A percentile compares a stretch with the other conserved stretches of the same genome.
Evolutionary conservation across 2,113 vertebrate species (phyloP).

Genomic region (Pygoscelis antarcticus): DNA sequence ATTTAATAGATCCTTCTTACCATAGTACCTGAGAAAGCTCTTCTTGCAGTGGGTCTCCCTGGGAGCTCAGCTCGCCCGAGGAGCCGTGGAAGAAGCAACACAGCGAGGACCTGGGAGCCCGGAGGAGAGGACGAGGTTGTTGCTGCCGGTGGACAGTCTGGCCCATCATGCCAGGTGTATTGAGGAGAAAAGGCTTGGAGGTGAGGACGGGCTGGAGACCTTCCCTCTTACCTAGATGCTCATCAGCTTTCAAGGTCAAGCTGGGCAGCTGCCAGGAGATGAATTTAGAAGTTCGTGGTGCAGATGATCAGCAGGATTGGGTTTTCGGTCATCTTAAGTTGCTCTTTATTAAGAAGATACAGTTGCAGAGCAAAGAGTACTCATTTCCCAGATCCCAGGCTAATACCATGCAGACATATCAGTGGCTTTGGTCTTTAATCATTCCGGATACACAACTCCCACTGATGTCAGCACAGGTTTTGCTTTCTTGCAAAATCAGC

Average conservation of each 20-base stretch:
- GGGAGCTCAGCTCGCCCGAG: background rate
- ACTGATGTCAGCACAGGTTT: background rate
- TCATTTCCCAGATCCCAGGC: background rate
- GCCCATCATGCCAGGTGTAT: too few species aligned
- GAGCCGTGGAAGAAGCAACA: background rate
- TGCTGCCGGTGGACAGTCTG: accelerated
- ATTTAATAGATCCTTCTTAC: background rate
- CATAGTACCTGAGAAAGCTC: background rate
- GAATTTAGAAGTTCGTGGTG: background rate
- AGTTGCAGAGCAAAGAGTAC: background rate
- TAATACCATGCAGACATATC: background rate
- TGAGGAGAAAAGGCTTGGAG: background rate
- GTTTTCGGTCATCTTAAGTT: background rate
- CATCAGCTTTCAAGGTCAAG: background rate
- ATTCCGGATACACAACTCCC: background rate
- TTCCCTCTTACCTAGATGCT: background rate
- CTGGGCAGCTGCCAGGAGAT: background rate
- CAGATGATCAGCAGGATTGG: background rate
- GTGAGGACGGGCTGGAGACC: background rate
- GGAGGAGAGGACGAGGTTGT: background rate
- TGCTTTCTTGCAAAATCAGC: background rate
- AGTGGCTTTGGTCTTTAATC: background rate
- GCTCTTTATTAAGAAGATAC: background rate
- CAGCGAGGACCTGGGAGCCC: accelerated
- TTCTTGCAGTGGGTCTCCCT: background rate